Base-by-base conservation (phyloP, 1,140 invertebrate genomes). In the Saccostrea echinata region DNA sequence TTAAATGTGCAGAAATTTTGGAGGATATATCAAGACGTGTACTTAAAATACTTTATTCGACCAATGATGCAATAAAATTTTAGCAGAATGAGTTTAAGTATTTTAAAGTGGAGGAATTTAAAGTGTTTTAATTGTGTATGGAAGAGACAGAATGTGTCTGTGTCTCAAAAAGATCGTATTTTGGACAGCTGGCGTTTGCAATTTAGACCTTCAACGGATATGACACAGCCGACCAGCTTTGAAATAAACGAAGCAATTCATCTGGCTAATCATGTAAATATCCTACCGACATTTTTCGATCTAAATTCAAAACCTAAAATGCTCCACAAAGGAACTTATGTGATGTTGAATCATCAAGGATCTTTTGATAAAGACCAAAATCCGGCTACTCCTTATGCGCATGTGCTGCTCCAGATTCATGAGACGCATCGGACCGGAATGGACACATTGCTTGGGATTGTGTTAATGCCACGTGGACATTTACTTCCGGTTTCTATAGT, bases 381-480 rank as follows among this genome's bases (percentile, higher is more conserved):
- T 33, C 27, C 27, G 68, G 68, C 33, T 30, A 76, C 24, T 30
- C 68, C 68, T 0, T 76, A 76, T 76, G 68, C 68, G 68, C 68
- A 76, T 76, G 68, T 76, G 68, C 27, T 76, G 24, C 13, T 76
- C 11, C 68, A 76, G 27, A 3, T 76, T 13, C 68, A 76, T 27
- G 68, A 76, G 68, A 76, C 68, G 68, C 68, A 76, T 30, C 27
- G 68, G 24, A 76, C 68, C 27, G 68, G 68, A 33, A 13, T 76
- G 68, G 68, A 76, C 3, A 76, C 68, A 18, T 27, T 76, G 68
- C 1, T 76, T 12, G 68, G 24, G 12, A 76, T 76, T 3, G 68
- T 76, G 30, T 16, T 76, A 8, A 76, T 76, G 68, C 68, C 68
- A 16, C 68, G 24, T 76, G 68, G 68, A 13, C 68, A 33, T 33